A percentile compares a stretch with the other conserved stretches of the same genome.
These are phyloP conservation scores for Sylvicola fuscatus DNA, from an alignment of 2,888 invertebrate species.

Conservation along the genomic window DNA sequence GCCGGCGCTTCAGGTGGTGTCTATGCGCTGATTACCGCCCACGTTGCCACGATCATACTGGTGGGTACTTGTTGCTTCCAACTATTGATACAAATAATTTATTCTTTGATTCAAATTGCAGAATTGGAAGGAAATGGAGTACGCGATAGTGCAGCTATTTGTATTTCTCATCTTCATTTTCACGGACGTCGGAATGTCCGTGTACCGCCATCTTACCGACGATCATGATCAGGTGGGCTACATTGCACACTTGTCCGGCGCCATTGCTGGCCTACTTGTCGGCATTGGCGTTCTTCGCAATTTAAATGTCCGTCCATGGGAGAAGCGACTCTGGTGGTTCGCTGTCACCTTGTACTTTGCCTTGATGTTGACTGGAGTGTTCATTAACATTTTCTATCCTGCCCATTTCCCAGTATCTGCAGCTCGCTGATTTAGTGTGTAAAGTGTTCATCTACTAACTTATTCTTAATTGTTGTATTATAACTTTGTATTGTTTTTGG, in stretches of 20 bases:
- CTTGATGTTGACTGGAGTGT: slow-evolving; percentile 49
- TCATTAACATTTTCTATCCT: slow-evolving; percentile 49
- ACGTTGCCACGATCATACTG: slow-evolving; percentile 80
- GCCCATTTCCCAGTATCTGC: slow-evolving; percentile 26
- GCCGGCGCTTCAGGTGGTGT: slow-evolving; percentile 94
- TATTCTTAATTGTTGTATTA: no score
- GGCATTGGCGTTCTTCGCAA: slow-evolving; percentile 73
- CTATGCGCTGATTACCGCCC: slow-evolving; percentile 83
- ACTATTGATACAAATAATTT: no score
- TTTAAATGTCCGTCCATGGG: slow-evolving; percentile 59
- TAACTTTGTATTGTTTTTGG: no score
- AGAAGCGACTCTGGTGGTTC: slow-evolving; percentile 62
- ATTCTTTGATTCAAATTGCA: slow-evolving; percentile 22
- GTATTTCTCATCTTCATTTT: slow-evolving; percentile 62
- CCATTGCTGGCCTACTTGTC: slow-evolving; percentile 61
- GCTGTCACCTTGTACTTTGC: slow-evolving; percentile 47
- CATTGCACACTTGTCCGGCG: slow-evolving; percentile 85
- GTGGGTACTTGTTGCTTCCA: slow-evolving; percentile 11
- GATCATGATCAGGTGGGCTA: slow-evolving; percentile 69
- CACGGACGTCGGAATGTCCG: slow-evolving; percentile 73
- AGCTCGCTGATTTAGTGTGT: no score
- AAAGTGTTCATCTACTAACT: no score
- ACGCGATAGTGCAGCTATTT: slow-evolving; percentile 62
- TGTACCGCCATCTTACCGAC: slow-evolving; percentile 64
- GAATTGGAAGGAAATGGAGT: slow-evolving; percentile 98